These are phyloP conservation scores for Cryptotis parvus DNA, from an alignment of 2,113 vertebrate species.

Conservation along the genomic window DNA sequence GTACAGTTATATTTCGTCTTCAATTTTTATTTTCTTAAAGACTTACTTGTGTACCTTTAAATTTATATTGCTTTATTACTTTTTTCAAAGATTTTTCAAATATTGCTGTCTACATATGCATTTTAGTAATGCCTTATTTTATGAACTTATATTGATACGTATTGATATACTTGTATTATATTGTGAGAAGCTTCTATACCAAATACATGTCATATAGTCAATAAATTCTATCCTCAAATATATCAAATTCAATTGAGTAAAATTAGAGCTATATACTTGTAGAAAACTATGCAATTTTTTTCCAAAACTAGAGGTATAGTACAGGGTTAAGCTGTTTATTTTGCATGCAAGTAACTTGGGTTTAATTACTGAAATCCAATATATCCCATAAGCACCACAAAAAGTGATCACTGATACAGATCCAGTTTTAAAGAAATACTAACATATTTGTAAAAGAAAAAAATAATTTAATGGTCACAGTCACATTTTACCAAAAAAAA, in stretches of 20 bases:
- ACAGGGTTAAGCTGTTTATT: too few relatives aligned
- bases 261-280: neutral
- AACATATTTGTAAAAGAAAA: constrained; percentile 10
- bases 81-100: neutral
- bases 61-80: neutral
- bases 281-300: neutral
- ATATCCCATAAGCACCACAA: too few relatives aligned
- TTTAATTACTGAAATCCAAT: too few relatives aligned
- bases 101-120: neutral
- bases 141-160: neutral
- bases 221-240: neutral
- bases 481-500: neutral
- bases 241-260: constrained; percentile 7
- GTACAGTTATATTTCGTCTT: neutral
- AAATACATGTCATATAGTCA: neutral
- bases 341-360: too few relatives aligned
- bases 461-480: neutral
- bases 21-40: neutral
- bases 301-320: neutral
- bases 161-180: neutral
- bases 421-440: too few relatives aligned
- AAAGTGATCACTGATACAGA: too few relatives aligned
- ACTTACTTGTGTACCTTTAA: neutral
- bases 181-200: neutral
- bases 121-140: neutral